Base-by-base conservation (phyloP, 2,113 vertebrate genomes). In the Pterocles burchelli region DNA sequence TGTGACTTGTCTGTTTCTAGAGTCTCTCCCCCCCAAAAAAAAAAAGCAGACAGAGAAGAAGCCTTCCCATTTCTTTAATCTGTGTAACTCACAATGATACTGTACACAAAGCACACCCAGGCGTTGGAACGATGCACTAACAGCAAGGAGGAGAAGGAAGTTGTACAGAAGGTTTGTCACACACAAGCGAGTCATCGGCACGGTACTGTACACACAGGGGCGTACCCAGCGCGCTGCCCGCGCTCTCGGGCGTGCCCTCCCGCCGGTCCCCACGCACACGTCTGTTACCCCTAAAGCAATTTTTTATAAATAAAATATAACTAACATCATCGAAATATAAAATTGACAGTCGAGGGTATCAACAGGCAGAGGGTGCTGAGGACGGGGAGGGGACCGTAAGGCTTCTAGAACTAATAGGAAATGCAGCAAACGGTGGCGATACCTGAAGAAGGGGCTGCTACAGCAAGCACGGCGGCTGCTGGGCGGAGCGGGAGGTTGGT, bases 41-140 rank as follows among this genome's bases (percentile, higher is more conserved):
- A 34, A 7, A 9, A 41, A 74, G 96, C 98, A 93, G 96, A 94
- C 46, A 91, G 96, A 96, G 97, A 97, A 97, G 94, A 98, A 98
- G 96, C 98, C 98, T 98, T 98, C 98, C 98, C 97, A 94, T 98
- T 98, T 98, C 97, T 98, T 99, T 98, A 98, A 99, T 98, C 92
- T 96, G 98, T 98, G 97, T 98, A 97, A 98, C 97, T 98, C 98
- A 99, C 98, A 98, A 97, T 90, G 98, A 97, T 97, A 97, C 97
- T 95, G 98, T 97, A 97, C 97, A 98, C 96, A 95, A 98, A 98
- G 97, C 98, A 98, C 97, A 98, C 98, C 96, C 97, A 97, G 98
- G 97, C 97, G 74, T 96, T 91, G 85, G 95, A 96, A 97, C 70
- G 84, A 97, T 95, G 91, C 97, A 51, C 96, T 95, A 97, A 98